Conservation (phyloP, 2,113 vertebrate species). For the Thomomys bottae region DNA sequence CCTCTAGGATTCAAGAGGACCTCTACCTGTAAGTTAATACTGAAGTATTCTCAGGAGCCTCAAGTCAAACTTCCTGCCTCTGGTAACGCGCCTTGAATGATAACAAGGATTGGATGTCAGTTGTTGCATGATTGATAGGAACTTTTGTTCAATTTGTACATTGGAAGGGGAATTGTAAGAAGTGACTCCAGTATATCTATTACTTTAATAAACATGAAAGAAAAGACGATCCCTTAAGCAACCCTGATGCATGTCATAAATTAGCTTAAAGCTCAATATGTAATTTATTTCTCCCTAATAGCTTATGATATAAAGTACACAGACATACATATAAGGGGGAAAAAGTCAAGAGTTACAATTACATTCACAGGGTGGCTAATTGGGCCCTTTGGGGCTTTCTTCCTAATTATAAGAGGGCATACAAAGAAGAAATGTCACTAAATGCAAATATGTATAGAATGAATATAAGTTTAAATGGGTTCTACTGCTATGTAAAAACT, state of each 20-base stretch:
- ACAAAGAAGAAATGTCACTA: constrained; percentile 84
- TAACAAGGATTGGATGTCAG: neutral
- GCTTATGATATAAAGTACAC: constrained; percentile 79
- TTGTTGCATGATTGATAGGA: neutral
- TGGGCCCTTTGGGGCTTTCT: constrained; percentile 85
- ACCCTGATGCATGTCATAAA: constrained; percentile 62
- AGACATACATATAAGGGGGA: constrained; percentile 78
- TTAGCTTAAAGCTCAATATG: constrained; percentile 73
- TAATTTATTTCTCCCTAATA: constrained; percentile 80
- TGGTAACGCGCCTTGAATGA: neutral
- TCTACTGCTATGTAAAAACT: constrained; percentile 82
- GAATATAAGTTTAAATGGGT: constrained; percentile 84
- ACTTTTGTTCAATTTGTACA: constrained; percentile 13
- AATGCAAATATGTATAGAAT: constrained; percentile 82
- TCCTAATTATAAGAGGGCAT: constrained; percentile 85
- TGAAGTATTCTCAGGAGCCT: neutral
- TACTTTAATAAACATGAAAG: neutral
- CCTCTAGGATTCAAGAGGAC: neutral
- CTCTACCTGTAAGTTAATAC: neutral
- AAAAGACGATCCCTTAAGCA: neutral
- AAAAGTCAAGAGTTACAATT: constrained; percentile 86
- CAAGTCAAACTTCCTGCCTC: neutral
- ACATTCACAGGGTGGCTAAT: constrained; percentile 87
- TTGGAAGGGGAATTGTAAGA: neutral
- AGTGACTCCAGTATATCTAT: neutral